Conservation (phyloP, 2,888 invertebrate species). For the Campoplex capitator region DNA sequence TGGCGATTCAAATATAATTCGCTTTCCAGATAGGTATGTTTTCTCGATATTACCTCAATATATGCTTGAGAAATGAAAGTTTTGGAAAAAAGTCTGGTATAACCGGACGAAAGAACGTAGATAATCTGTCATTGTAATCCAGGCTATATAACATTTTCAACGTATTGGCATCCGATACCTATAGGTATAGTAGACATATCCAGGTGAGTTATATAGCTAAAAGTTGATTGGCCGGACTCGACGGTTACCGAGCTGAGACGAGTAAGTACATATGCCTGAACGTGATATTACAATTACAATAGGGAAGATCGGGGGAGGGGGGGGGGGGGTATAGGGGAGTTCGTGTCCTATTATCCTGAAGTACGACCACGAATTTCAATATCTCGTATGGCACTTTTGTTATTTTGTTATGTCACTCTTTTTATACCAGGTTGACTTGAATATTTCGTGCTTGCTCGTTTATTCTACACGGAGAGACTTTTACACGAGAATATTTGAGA, state of each 20-base stretch:
- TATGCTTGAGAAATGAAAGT: too few relatives aligned
- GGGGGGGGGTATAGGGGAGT: slow-evolving; percentile 31
- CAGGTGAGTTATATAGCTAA: slow-evolving; percentile 17
- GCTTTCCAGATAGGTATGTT: too few relatives aligned
- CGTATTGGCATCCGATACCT: not conserved
- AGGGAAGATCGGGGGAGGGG: slow-evolving; percentile 1
- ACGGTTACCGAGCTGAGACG: slow-evolving; percentile 53
- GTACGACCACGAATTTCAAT: slow-evolving; percentile 58
- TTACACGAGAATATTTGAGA: too few relatives aligned
- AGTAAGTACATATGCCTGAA: slow-evolving; percentile 2
- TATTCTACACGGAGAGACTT: not conserved
- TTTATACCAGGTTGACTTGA: not conserved
- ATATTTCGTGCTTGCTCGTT: slow-evolving; percentile 17
- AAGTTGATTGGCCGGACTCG: slow-evolving; percentile 17
- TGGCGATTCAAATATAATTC: too few relatives aligned
- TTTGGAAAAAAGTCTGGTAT: too few relatives aligned
- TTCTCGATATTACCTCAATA: too few relatives aligned
- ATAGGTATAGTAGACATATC: not conserved
- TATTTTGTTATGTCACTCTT: slow-evolving; percentile 7
- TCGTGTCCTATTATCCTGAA: slow-evolving; percentile 53
- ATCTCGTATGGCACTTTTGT: slow-evolving; percentile 20
- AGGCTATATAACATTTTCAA: not conserved
- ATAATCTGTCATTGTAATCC: too few relatives aligned
- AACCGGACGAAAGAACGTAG: too few relatives aligned
- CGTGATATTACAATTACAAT: slow-evolving; percentile 39